Percentiles rank a stretch among this genome's conserved stretches.
These are phyloP conservation scores for Ligdia adustata DNA, from an alignment of 2,888 invertebrate species.

Conservation along the genomic window DNA sequence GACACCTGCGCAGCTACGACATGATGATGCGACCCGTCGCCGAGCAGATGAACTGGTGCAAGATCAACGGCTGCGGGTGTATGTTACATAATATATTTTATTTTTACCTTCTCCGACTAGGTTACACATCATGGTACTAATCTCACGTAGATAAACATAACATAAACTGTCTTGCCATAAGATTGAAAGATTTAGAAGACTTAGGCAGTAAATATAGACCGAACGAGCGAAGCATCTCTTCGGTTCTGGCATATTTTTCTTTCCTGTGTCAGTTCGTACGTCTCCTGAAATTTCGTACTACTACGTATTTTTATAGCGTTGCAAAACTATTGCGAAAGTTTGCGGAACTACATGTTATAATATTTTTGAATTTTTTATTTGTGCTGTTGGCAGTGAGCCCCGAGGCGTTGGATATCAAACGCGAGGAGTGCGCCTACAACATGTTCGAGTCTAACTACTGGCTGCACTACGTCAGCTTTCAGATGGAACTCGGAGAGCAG, in stretches of 20 bases:
- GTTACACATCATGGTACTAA: neutral
- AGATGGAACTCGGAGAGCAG: slow-evolving; percentile 54
- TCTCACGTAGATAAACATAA: no score
- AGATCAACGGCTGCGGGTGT: slow-evolving; percentile 52
- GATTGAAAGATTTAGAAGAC: no score
- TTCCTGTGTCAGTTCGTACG: no score
- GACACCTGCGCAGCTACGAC: slow-evolving; percentile 56
- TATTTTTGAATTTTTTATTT: neutral
- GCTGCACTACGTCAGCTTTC: slow-evolving; percentile 65
- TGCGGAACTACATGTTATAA: no score
- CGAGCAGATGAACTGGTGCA: slow-evolving; percentile 34
- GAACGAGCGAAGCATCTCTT: no score
- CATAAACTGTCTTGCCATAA: no score
- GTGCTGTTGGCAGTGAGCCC: slow-evolving; percentile 47
- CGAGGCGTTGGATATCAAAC: slow-evolving; percentile 55
- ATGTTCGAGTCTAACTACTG: slow-evolving; percentile 65
- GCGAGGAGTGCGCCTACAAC: slow-evolving; percentile 62
- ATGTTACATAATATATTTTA: slow-evolving; percentile 56
- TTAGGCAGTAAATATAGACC: no score
- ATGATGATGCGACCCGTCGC: slow-evolving; percentile 55
- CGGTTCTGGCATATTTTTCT: no score
- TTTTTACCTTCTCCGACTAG: neutral
- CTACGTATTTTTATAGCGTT: no score
- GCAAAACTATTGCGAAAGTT: no score
- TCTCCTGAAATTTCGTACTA: no score